Evolutionary conservation across 2,888 invertebrate genomes (phyloP).

Genomic region (Andrena haemorrhoa): DNA sequence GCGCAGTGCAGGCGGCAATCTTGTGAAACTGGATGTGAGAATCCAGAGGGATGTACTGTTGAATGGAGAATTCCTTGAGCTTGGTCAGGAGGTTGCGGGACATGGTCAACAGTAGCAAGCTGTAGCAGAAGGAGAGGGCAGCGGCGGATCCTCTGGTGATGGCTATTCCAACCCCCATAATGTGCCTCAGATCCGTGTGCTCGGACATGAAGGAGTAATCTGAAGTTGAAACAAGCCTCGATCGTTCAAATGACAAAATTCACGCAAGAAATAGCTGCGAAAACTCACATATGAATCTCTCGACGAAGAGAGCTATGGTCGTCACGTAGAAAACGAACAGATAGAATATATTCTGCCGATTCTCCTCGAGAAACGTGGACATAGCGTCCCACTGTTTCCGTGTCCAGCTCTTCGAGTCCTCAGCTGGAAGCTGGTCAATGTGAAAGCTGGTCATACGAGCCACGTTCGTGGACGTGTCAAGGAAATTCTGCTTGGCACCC

Average conservation of each 20-base stretch:
- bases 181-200: conserved; percentile 96
- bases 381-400: conserved; percentile 93
- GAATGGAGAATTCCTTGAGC: conserved; percentile 96
- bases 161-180: conserved; percentile 98
- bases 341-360: conserved; percentile 98
- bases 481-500: conserved; percentile 97
- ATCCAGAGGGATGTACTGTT: conserved; percentile 97
- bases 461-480: conserved; percentile 97
- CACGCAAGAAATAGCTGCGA: not conserved
- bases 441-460: conserved; percentile 98
- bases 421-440: conserved; percentile 89
- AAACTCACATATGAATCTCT: conserved; percentile 95
- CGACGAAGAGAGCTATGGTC: conserved; percentile 96
- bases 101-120: conserved; percentile 96
- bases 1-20: conserved; percentile 97
- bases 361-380: conserved; percentile 97
- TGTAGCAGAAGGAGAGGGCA: conserved; percentile 97
- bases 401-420: conserved; percentile 87
- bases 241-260: not conserved
- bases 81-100: conserved; percentile 96
- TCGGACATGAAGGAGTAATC: conserved; percentile 98
- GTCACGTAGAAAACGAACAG: conserved; percentile 97
- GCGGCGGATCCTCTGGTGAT: conserved; percentile 98
- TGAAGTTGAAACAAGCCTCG: conserved; percentile 79
- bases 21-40: conserved; percentile 99